phyloP scores from a whole-genome alignment of 1,140 invertebrate genomes.

The Drosophila kohkoa region DNA sequence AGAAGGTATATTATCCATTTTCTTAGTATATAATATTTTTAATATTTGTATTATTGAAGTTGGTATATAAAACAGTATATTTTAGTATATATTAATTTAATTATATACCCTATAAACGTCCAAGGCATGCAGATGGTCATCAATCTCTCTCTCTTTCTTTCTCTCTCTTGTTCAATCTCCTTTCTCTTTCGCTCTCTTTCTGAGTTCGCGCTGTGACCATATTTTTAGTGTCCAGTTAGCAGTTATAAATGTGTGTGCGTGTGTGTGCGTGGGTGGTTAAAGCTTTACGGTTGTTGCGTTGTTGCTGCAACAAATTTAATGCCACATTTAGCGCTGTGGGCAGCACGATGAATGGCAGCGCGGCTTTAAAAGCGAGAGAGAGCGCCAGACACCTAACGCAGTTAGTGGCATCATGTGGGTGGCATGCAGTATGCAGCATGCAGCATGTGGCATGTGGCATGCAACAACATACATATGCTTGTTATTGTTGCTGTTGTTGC shows the following conservation, averaged over 20 bases:
- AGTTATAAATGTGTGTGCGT: conserved; percentile 32
- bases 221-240: conserved; percentile 75
- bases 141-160: not conserved
- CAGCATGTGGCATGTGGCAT: conserved; percentile 41
- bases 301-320: conserved; percentile 74
- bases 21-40: too few relatives aligned
- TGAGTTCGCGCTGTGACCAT: conserved; percentile 52
- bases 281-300: conserved; percentile 34
- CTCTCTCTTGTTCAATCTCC: not conserved
- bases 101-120: too few relatives aligned
- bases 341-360: conserved; percentile 50
- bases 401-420: not conserved
- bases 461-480: conserved; percentile 25
- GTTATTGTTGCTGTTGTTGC: conserved; percentile 13
- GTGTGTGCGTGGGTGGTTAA: conserved; percentile 14
- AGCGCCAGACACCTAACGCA: conserved; percentile 37
- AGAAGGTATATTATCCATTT: too few relatives aligned
- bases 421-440: conserved; percentile 20
- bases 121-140: too few relatives aligned
- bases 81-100: too few relatives aligned
- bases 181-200: not conserved
- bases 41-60: too few relatives aligned
- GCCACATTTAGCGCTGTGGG: conserved; percentile 76
- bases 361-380: conserved; percentile 34
- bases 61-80: too few relatives aligned